phyloP scores from a whole-genome alignment of 2,113 vertebrate species.

The Coryphaenoides rupestris region DNA sequence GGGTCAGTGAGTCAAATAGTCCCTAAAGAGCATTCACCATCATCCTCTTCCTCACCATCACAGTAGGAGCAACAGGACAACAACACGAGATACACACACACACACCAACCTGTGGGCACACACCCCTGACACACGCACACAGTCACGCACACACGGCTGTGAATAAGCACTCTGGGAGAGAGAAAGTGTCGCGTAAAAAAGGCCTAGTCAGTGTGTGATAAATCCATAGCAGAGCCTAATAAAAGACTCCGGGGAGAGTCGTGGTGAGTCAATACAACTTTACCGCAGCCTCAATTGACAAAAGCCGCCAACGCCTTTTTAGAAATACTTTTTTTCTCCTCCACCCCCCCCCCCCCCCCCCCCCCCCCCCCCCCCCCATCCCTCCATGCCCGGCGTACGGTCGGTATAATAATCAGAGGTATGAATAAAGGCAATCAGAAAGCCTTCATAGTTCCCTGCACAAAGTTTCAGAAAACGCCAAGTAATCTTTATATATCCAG shows the following conservation, averaged over 20 bases:
- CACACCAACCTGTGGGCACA: too few relatives aligned
- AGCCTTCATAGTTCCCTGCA: conserved; percentile 31
- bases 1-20: too few relatives aligned
- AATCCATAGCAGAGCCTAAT: conserved; percentile 28
- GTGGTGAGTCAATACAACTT: conserved; percentile 23
- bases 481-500: conserved; percentile 31
- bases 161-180: conserved; percentile 8
- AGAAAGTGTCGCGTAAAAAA: not conserved
- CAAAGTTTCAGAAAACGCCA: conserved; percentile 21
- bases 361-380: too few relatives aligned
- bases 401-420: conserved; percentile 23
- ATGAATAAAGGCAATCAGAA: conserved; percentile 35
- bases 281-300: conserved; percentile 20
- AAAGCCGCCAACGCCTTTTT: conserved; percentile 21
- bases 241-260: conserved; percentile 6
- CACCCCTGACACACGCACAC: not conserved
- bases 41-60: too few relatives aligned
- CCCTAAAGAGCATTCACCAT: too few relatives aligned
- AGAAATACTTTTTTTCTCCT: conserved; percentile 2
- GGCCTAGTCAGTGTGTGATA: conserved; percentile 15
- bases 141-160: not conserved
- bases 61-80: too few relatives aligned
- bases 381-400: conserved; percentile 10
- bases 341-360: conserved; percentile 23
- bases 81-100: too few relatives aligned